These are phyloP conservation scores for Macrosteles quadrilineatus DNA, from an alignment of 1,140 invertebrate genomes.

Conservation along the genomic window DNA sequence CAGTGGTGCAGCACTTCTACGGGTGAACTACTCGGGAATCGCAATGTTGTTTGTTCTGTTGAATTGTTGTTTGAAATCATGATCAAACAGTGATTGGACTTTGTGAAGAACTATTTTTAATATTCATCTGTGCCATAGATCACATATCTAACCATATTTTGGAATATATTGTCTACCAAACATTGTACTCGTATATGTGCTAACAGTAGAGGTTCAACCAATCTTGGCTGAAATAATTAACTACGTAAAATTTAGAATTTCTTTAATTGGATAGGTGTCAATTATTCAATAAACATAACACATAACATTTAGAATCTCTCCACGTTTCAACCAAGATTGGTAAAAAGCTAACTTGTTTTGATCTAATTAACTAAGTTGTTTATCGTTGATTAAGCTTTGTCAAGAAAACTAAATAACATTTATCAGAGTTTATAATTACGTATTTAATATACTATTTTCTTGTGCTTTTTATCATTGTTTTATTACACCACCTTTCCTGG, in stretches of 20 bases:
- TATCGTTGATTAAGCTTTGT: not conserved
- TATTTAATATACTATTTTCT: constrained; percentile 27
- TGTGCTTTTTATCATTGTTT: not conserved
- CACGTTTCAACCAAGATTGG: not conserved
- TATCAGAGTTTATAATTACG: constrained; percentile 23
- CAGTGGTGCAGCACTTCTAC: not conserved
- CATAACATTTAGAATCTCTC: not conserved
- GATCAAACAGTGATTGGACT: too few species aligned
- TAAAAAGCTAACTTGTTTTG: not conserved
- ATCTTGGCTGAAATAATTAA: not conserved
- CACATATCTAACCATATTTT: constrained; percentile 14
- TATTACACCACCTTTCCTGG: too few species aligned
- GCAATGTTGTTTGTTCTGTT: too few species aligned
- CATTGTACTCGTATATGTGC: not conserved
- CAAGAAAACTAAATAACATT: not conserved
- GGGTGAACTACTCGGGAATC: too few species aligned
- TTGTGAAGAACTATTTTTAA: not conserved
- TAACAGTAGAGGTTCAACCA: not conserved
- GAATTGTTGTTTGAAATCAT: too few species aligned
- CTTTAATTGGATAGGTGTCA: not conserved
- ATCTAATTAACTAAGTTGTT: not conserved
- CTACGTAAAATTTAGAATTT: not conserved
- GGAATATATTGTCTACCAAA: constrained; percentile 9
- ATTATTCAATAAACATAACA: not conserved
- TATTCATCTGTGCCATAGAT: constrained; percentile 5